Base-by-base conservation (phyloP, 2,113 vertebrate species). In the Rhinichthys klamathensis region DNA sequence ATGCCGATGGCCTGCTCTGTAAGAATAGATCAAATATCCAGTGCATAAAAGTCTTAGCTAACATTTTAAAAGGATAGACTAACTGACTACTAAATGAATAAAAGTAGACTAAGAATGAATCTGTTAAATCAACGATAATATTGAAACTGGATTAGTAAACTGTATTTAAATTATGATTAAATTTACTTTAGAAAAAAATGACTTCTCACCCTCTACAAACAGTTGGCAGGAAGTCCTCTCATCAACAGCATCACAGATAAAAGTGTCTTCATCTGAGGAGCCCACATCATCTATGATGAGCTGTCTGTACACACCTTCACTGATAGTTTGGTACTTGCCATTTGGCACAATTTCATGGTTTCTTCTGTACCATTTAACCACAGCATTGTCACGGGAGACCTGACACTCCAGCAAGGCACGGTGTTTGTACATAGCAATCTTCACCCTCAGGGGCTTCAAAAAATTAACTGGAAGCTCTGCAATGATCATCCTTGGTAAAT, bases 1-100 rank as follows among this genome's bases (percentile, higher is more conserved):
- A 99, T 97, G 75, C 83, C 93, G 88, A 99, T 99, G 80, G 96
- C 95, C 94, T 98, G 97, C 85, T 98, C 98, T 99, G 94, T 88
- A 93, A 81, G 63, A 30, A 90, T 87, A 92, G 73, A 72, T 84
- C 89, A 23, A 80, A 91, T 13, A 87, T 58, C 89, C 41, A 84
- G 81, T 70, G 35, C 61, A 82, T 16, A 77, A 77, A 38, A 15
- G 9, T 83, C 25, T 25, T 73, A 46, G 5, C 51, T 18, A 18
- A 54, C 25, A 30, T 54, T 30, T 30, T 16, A 32, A 76, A 70
- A 23, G 9, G 8, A 70, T 11, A 38, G 18, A 70, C 18, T 38
- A 38, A 70, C 32, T 23, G 18, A 18, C 32, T 69, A 18, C 32
- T 69, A 38, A 67, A 35, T 35, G 0, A 38, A 38, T 38, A 21